Evolutionary conservation across 2,888 invertebrate genomes (phyloP).

Genomic region (Caenorhabditis sp.): DNA sequence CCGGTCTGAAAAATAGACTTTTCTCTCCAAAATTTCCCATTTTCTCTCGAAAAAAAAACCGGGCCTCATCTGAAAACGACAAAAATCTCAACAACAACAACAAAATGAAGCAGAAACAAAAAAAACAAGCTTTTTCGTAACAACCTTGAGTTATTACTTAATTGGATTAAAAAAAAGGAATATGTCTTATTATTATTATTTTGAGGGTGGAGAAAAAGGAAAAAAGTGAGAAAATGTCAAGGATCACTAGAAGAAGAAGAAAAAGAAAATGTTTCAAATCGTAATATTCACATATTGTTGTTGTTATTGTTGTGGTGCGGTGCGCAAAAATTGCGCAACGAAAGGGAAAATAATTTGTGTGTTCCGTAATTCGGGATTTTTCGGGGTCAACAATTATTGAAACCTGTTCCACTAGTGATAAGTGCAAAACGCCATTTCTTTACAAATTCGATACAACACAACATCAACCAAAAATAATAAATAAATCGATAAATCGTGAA

Average conservation of each 20-base stretch:
- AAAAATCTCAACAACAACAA: too few relatives aligned
- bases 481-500: neutral
- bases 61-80: neutral
- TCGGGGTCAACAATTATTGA: too few relatives aligned
- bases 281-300: neutral
- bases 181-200: neutral
- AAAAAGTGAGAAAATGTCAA: conserved; percentile 6
- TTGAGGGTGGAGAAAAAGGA: too few relatives aligned
- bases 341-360: neutral
- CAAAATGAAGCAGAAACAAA: neutral
- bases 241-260: neutral
- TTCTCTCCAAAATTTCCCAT: too few relatives aligned
- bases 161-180: neutral
- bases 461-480: neutral
- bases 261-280: neutral
- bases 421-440: too few relatives aligned
- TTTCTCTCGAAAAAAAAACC: neutral
- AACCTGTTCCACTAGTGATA: too few relatives aligned
- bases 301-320: neutral
- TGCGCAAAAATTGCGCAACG: conserved; percentile 1
- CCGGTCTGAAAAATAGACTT: neutral
- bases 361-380: too few relatives aligned
- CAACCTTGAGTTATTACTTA: neutral
- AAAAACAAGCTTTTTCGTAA: neutral
- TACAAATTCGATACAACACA: too few relatives aligned